Percentiles rank a stretch among this genome's conserved stretches.
phyloP scores from a whole-genome alignment of 35 echinoderm and acorn worm genomes.

The Chiridota heheva region DNA sequence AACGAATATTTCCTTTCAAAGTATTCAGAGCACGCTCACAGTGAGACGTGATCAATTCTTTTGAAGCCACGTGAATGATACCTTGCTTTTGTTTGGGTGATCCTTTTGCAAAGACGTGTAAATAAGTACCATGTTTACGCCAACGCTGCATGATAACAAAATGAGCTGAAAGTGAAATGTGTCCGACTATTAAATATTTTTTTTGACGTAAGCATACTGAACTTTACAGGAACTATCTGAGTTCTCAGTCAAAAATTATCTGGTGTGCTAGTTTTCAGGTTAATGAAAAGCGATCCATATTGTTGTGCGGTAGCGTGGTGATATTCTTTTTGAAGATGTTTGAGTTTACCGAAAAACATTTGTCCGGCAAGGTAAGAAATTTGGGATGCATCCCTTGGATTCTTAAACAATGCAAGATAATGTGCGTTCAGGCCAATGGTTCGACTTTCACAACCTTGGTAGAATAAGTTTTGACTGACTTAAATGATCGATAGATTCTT shows the following conservation, averaged over 20 bases:
- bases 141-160: slow-evolving; percentile 17
- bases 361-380: too few species aligned
- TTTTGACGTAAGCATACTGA: slow-evolving; percentile 34
- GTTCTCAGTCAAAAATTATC: slow-evolving; percentile 5
- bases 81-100: slow-evolving; percentile 16
- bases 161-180: background rate
- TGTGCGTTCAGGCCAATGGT: slow-evolving; percentile 47
- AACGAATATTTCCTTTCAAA: too few species aligned
- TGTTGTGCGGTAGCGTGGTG: too few species aligned
- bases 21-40: too few species aligned
- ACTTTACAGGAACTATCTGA: slow-evolving; percentile 4
- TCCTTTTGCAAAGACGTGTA: slow-evolving; percentile 5
- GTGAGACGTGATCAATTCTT: slow-evolving; percentile 8
- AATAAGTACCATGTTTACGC: slow-evolving; percentile 1
- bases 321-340: too few species aligned
- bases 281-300: too few species aligned
- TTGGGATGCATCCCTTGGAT: slow-evolving; percentile 16
- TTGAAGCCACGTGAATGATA: slow-evolving; percentile 16
- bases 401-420: background rate
- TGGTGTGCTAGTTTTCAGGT: too few species aligned
- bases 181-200: background rate
- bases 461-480: slow-evolving; percentile 28
- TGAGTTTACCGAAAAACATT: too few species aligned
- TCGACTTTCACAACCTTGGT: slow-evolving; percentile 17
- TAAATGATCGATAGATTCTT: slow-evolving; percentile 34